Evolutionary conservation across 53 echinoderm and acorn worm species (phyloP), one percentile per base, ranked within the genome.

Genomic region (Apostichopus leukothele): DNA sequence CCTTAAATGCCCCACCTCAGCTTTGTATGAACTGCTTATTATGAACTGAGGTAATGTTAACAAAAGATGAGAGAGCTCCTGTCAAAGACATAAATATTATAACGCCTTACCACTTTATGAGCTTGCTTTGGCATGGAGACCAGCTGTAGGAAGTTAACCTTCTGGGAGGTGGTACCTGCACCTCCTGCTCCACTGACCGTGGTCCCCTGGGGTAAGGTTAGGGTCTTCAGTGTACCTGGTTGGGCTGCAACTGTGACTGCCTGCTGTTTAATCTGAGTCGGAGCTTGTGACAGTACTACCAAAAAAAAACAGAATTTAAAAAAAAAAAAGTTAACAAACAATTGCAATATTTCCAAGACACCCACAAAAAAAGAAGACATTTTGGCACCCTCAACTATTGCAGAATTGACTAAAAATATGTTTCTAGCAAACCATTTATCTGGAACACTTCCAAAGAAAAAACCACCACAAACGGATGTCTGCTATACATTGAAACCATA

Each of bases 101-200:
- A n/a, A 19, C 71, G 6, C 18, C 96, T 91, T 67, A 96, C 96
- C 94, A 94, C 90, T 86, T 96, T 94, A 78, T 94, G 94, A 55
- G 93, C 92, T 86, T 96, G 90, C 75, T 90, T 95, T 53, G 92
- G 94, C 93, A 96, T 92, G 89, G 94, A 91, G 1, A 93, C 76
- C 9, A 96, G 88, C 92, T 99, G 99, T 22, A 94, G 96, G 23
- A 94, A 92, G 92, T 94, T 94, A 74, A 95, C 88, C 80, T 98
- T 94, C 88, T 91, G 93, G 0, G 86, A 86, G 52, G 90, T 89
- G 18, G 90, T 88, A 5, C 89, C 91, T 1, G 91, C 87, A 50
- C 83, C 92, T 55, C 73, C 60, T 50, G 88, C 59, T 20, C 88
- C 88, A 86, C 86, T 86, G 27, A 79, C 86, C 1, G 88, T 87